Evolutionary conservation across 2,113 vertebrate genomes (phyloP), one percentile per base, ranked within the genome.

Genomic region (Corynorhinus townsendii): DNA sequence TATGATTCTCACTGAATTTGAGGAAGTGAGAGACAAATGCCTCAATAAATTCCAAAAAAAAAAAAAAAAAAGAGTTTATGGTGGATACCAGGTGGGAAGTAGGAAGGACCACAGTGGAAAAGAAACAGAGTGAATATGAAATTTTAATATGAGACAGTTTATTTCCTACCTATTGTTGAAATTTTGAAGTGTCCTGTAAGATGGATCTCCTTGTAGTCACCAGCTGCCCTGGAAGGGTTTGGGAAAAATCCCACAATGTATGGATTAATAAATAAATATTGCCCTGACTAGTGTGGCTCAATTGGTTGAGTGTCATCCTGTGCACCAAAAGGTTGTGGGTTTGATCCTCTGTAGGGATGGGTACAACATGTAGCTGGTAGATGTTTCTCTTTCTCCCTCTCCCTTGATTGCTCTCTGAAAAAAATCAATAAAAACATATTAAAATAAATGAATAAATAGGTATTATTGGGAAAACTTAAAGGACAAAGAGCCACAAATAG

Each of bases 11-110:
- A 64, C 30, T 93, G 49, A 90, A 77, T 89, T 79, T 86, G 87
- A 90, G 45, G 10, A 92, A 71, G 62, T 83, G 7, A n/a, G 73
- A 92, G 49, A 75, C 52, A 97, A 93, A 93, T 93, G 76, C 43
- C 64, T 72, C 71, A 35, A 86, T 92, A 93, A 86, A 86, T 54
- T 54, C 81, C 8, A n/a, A 82, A 66, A 45, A 56, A 40, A 77
- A 54, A 56, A 56, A 56, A 22, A 56, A 56, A 88, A 71, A 33
- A 62, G 17, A 93, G 86, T 80, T 92, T 93, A 54, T 0, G 7
- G 43, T 89, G 77, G 77, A 38, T 28, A 79, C 68, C 38, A 93
- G 47, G 17, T 92, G 16, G 68, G 59, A 90, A 92, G 33, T 86
- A 89, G 77, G 85, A 95, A 90, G n/a, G 87, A 49, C 11, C 12